Conservation (phyloP, 2,113 vertebrate genomes). For the Neolamprologus toae region DNA sequence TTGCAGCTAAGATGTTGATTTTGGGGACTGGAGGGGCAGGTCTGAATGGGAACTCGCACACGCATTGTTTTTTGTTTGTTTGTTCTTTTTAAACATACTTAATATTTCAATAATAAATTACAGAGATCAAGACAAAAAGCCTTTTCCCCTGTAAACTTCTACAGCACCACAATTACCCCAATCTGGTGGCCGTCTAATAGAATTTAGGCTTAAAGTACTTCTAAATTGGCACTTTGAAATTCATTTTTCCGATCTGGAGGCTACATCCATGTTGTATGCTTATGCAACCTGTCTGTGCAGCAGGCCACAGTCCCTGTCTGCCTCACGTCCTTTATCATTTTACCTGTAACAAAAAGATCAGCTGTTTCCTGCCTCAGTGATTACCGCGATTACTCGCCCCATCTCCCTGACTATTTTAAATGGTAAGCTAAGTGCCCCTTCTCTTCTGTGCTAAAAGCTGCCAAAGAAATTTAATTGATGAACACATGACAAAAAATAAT, state of each 20-base stretch:
- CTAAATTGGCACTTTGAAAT: neutral
- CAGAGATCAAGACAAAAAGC: neutral
- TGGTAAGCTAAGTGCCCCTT: neutral
- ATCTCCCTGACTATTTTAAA: neutral
- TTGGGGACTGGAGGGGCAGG: neutral
- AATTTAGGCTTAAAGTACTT: neutral
- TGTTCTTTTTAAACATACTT: neutral
- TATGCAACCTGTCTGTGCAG: neutral
- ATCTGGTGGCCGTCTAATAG: neutral
- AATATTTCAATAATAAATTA: neutral
- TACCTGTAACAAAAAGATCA: neutral
- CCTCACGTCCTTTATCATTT: neutral
- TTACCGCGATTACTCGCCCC: neutral
- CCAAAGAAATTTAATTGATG: neutral
- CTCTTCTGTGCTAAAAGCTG: neutral
- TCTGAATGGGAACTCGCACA: neutral
- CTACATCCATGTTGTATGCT: neutral
- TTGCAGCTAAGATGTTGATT: neutral
- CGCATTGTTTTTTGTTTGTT: rapidly evolving
- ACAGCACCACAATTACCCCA: neutral
- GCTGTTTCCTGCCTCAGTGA: neutral
- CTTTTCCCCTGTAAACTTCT: neutral
- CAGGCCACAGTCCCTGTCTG: neutral
- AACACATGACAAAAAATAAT: neutral
- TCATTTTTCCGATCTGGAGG: neutral